Evolutionary conservation across 2,888 invertebrate species (phyloP).

Genomic region (Neuroscelio doddi): DNA sequence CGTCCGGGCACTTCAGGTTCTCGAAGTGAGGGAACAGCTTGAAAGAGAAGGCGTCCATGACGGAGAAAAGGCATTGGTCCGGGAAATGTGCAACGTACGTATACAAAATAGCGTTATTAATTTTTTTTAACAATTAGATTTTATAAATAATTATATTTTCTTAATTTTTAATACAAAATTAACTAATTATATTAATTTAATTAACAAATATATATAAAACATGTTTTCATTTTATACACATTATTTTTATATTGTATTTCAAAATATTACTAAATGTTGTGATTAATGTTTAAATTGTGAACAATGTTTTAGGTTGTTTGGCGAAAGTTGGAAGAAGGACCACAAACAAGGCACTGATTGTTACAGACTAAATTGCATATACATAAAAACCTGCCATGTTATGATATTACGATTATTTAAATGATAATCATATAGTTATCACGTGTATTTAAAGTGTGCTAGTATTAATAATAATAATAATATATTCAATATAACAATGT

Average conservation of each 20-base stretch:
- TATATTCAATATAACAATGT: conserved; percentile 19
- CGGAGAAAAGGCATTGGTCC: conserved; percentile 92
- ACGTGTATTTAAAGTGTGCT: not conserved
- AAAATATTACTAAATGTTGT: not conserved
- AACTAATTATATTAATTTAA: not conserved
- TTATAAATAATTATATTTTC: not conserved
- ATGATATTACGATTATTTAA: conserved; percentile 25
- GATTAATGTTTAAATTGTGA: too few species aligned
- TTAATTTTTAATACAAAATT: too few species aligned
- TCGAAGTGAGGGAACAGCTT: conserved; percentile 91
- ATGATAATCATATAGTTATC: conserved; percentile 12
- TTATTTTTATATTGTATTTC: not conserved
- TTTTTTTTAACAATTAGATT: too few species aligned
- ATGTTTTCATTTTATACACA: conserved; percentile 2
- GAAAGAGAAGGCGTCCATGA: conserved; percentile 83
- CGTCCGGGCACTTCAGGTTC: conserved; percentile 91
- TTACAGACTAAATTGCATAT: conserved; percentile 2
- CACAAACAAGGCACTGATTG: conserved; percentile 74
- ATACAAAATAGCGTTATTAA: not conserved
- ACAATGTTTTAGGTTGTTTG: conserved; percentile 85
- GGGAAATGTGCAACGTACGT: conserved; percentile 95
- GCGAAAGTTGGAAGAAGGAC: conserved; percentile 90
- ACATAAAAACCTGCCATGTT: conserved; percentile 34
- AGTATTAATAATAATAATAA: conserved; percentile 9
- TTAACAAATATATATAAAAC: too few species aligned